Percentiles rank a stretch among this genome's conserved stretches.
phyloP scores from a whole-genome alignment of 2,888 invertebrate genomes.

The Pediacus dermestoides region DNA sequence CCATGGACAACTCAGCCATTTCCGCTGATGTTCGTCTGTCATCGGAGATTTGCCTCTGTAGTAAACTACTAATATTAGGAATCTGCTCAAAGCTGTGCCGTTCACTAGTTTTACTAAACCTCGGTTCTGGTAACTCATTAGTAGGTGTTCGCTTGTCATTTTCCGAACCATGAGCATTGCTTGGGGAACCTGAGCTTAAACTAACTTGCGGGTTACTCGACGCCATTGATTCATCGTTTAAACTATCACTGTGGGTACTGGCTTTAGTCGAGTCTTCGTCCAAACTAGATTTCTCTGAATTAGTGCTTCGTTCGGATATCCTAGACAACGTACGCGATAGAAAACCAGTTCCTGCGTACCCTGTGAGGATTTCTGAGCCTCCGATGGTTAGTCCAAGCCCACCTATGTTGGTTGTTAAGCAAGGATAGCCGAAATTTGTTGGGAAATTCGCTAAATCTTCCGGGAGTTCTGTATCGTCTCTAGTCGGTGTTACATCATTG shows the following conservation, averaged over 20 bases:
- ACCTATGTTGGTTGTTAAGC: slow-evolving; percentile 54
- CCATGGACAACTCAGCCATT: slow-evolving; percentile 80
- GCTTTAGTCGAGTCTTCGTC: slow-evolving; percentile 84
- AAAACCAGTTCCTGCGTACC: slow-evolving; percentile 56
- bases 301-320: slow-evolving; percentile 84
- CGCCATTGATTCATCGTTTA: slow-evolving; percentile 78
- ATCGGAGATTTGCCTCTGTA: slow-evolving; percentile 65
- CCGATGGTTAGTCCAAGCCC: slow-evolving; percentile 55
- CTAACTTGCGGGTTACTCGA: slow-evolving; percentile 85
- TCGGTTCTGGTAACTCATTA: slow-evolving; percentile 26
- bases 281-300: slow-evolving; percentile 82
- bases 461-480: slow-evolving; percentile 65
- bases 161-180: slow-evolving; percentile 63
- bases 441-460: slow-evolving; percentile 76
- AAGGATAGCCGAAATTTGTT: slow-evolving; percentile 69
- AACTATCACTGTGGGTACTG: slow-evolving; percentile 77
- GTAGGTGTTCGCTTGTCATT: slow-evolving; percentile 44
- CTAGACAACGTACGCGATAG: slow-evolving; percentile 75
- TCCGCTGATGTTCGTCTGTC: slow-evolving; percentile 80
- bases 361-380: slow-evolving; percentile 63
- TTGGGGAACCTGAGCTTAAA: slow-evolving; percentile 79
- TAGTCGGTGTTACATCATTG: slow-evolving; percentile 55
- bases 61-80: slow-evolving; percentile 42
- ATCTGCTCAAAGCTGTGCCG: slow-evolving; percentile 37
- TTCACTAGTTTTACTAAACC: slow-evolving; percentile 27